A percentile compares a stretch with the other conserved stretches of the same genome.
These are phyloP conservation scores for Grantiella picta DNA, from an alignment of 2,113 vertebrate genomes.

Conservation along the genomic window DNA sequence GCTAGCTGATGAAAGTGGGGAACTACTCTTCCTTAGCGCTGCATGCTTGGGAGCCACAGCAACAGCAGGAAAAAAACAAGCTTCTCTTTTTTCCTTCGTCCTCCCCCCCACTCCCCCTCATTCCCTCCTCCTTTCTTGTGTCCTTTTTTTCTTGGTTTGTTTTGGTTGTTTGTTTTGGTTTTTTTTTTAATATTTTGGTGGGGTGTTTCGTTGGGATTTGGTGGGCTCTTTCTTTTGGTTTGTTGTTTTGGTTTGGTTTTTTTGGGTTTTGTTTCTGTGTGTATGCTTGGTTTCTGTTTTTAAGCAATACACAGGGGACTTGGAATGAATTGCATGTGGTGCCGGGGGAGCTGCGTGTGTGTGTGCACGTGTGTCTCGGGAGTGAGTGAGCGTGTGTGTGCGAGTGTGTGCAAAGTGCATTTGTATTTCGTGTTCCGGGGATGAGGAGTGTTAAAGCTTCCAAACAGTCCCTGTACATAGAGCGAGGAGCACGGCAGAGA, in stretches of 20 bases:
- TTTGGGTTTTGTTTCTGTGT: too few relatives aligned
- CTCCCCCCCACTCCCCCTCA: background rate
- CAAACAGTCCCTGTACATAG: background rate
- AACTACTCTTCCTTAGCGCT: conserved; percentile 19
- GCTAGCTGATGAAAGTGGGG: conserved; percentile 39
- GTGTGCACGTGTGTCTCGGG: background rate
- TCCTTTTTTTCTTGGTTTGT: background rate
- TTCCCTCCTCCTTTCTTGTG: background rate
- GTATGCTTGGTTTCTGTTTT: background rate
- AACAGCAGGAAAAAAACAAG: background rate
- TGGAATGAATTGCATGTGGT: conserved; percentile 1
- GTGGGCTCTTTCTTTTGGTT: background rate
- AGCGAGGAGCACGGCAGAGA: background rate
- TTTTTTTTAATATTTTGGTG: background rate
- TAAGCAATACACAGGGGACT: background rate
- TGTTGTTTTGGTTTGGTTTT: background rate
- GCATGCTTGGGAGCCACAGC: conserved; percentile 29
- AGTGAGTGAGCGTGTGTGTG: background rate
- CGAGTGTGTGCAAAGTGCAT: background rate
- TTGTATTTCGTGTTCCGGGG: background rate
- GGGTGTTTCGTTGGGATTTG: background rate
- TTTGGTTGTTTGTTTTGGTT: background rate
- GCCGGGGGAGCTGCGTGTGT: background rate
- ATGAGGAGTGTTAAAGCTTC: background rate
- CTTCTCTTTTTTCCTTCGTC: background rate